These are phyloP conservation scores for Frieseomelitta varia DNA, from an alignment of 1,140 invertebrate genomes.

Conservation along the genomic window DNA sequence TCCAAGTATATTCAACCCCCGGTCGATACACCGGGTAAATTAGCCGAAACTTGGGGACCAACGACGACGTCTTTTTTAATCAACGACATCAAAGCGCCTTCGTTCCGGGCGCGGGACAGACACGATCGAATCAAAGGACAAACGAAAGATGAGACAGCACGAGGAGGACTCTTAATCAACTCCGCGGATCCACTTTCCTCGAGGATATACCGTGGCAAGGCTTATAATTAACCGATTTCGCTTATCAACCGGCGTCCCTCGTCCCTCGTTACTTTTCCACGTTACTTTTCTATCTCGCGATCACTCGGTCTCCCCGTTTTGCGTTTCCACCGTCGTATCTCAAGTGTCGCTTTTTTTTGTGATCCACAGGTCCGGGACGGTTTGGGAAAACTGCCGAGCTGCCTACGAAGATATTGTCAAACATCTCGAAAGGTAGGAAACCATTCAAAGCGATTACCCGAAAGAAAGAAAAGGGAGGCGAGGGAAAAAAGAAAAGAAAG, in stretches of 20 bases:
- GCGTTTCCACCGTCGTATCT: constrained; percentile 24
- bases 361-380: constrained; percentile 88
- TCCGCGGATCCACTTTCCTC: constrained; percentile 51
- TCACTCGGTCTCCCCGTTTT: neutral
- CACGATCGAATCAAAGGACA: constrained; percentile 73
- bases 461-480: too few species aligned
- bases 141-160: constrained; percentile 49
- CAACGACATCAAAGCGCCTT: constrained; percentile 77
- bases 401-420: constrained; percentile 96
- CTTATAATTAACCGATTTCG: constrained; percentile 67
- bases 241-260: constrained; percentile 36
- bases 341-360: constrained; percentile 74
- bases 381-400: constrained; percentile 96
- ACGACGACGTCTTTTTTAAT: constrained; percentile 77
- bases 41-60: constrained; percentile 12
- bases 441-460: neutral
- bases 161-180: constrained; percentile 74
- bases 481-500: neutral
- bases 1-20: neutral
- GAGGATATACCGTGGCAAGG: constrained; percentile 52
- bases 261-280: neutral
- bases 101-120: constrained; percentile 58
- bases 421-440: constrained; percentile 93
- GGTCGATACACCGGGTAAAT: constrained; percentile 48
- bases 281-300: constrained; percentile 2